Percentiles rank a stretch among this genome's conserved stretches.
These are phyloP conservation scores for Rachycentron canadum DNA, from an alignment of 2,797 vertebrate genomes.

Conservation along the genomic window DNA sequence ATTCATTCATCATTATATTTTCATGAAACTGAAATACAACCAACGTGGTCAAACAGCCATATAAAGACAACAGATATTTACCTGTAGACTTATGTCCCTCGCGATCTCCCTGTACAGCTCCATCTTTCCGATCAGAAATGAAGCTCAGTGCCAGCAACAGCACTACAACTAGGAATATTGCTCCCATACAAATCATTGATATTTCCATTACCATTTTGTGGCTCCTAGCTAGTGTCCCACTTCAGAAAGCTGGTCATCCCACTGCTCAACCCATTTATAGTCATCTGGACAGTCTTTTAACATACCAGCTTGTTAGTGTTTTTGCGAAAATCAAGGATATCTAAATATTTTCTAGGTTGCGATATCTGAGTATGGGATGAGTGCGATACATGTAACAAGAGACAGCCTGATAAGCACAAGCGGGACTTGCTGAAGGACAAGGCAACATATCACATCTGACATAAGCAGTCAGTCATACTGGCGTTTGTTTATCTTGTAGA, in stretches of 20 bases:
- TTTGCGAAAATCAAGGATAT: slow-evolving; percentile 71
- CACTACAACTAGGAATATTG: slow-evolving; percentile 66
- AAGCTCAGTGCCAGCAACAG: slow-evolving; percentile 63
- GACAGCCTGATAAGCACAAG: slow-evolving; percentile 40
- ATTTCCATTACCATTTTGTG: slow-evolving; percentile 61
- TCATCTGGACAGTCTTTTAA: slow-evolving; percentile 1
- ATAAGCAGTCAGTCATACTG: slow-evolving; percentile 9
- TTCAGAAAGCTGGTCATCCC: slow-evolving; percentile 40
- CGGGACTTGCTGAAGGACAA: slow-evolving; percentile 60
- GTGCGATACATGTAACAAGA: slow-evolving; percentile 6
- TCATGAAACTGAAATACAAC: not conserved
- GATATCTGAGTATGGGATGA: slow-evolving; percentile 37
- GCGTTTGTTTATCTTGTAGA: slow-evolving; percentile 32
- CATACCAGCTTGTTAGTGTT: slow-evolving; percentile 35
- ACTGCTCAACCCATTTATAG: slow-evolving; percentile 68
- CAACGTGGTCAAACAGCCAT: not conserved
- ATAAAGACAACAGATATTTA: slow-evolving; percentile 13
- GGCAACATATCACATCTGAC: slow-evolving; percentile 51
- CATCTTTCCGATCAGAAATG: slow-evolving; percentile 43
- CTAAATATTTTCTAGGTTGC: slow-evolving; percentile 72
- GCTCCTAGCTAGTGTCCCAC: slow-evolving; percentile 14
- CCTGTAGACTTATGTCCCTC: slow-evolving; percentile 51
- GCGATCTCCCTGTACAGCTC: slow-evolving; percentile 34
- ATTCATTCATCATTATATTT: not conserved
- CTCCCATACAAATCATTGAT: slow-evolving; percentile 64